Conservation (phyloP, 2,113 vertebrate genomes). For the Rallus limicola region DNA sequence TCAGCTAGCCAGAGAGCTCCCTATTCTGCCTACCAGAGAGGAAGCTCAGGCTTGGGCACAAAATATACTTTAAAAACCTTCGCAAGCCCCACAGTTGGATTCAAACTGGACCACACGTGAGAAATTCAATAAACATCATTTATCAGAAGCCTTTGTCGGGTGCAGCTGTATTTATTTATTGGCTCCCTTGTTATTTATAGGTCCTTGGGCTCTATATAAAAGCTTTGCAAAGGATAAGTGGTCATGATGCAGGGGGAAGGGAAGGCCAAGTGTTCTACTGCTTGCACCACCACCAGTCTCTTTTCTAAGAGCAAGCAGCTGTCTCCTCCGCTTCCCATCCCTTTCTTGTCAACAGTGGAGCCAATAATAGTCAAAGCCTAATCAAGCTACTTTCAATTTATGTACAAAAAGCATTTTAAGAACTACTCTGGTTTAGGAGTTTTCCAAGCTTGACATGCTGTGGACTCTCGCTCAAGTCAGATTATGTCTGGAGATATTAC, state of each 20-base stretch:
- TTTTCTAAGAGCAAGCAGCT: slow-evolving; percentile 5
- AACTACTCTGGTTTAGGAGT: not conserved
- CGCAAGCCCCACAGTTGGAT: slow-evolving; percentile 34
- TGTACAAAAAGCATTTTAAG: not conserved
- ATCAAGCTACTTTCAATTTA: not conserved
- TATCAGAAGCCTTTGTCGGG: slow-evolving; percentile 78
- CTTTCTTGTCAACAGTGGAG: not conserved
- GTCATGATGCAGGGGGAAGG: not conserved
- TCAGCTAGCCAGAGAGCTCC: not conserved
- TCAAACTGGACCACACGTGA: slow-evolving; percentile 77
- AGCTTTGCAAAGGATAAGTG: slow-evolving; percentile 66
- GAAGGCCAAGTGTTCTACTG: slow-evolving; percentile 33
- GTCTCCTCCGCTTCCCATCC: not conserved
- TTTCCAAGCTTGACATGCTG: not conserved
- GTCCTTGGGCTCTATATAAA: slow-evolving; percentile 63
- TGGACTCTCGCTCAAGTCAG: not conserved
- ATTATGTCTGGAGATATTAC: not conserved
- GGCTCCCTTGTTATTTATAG: slow-evolving; percentile 76
- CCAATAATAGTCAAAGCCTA: not conserved
- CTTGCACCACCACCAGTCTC: slow-evolving; percentile 12
- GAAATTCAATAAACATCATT: slow-evolving; percentile 84
- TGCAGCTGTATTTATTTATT: slow-evolving; percentile 83
- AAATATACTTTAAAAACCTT: slow-evolving; percentile 29
- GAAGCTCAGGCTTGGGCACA: slow-evolving; percentile 41
- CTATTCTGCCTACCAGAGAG: not conserved